Evolutionary conservation across 1,140 invertebrate genomes (phyloP), one percentile per base, ranked within the genome.

Genomic region (Riptortus pedestris): DNA sequence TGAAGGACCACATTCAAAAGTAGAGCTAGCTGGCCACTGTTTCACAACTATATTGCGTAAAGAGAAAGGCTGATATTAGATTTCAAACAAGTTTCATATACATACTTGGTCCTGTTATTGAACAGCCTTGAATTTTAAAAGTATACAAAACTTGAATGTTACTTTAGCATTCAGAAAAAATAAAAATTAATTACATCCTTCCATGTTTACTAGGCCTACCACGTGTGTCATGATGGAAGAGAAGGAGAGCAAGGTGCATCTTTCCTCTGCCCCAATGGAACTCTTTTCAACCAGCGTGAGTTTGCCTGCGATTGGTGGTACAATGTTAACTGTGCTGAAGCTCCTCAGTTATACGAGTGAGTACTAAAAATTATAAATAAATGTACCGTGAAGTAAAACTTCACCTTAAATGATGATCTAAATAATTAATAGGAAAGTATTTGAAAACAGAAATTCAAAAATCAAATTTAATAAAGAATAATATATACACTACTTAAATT

Each of bases 271-370:
- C 85, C 89, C 3, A 91, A 93, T 71, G 90, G 90, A 0, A 93
- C 91, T 0, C 77, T 93, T 52, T 94, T 93, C 72, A 90, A 90
- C 72, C 91, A 93, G 71, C 79, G 84, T 47, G 86, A 90, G 70
- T 91, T 93, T 68, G 81, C 87, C 26, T 93, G 91, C 69, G 91
- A 93, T 72, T 93, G 90, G 90, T 93, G 90, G 90, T 92, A 91
- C 75, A 93, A 93, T 71, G 90, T 92, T 0, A 85, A 92, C 71
- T 93, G 84, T 68, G 79, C 78, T 9, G 80, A 85, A 69, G 86
- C 87, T 24, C 77, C 78, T 2, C 73, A 76, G 55, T 74, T 81
- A 59, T 87, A 86, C 73, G 81, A 77, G 84, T 85, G 74, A 75
- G 71, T 67, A 63, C 24, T 27, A 26, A 38, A n/a, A n/a, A n/a